phyloP scores from a whole-genome alignment of 2,113 vertebrate genomes.

The Alethe castanea region DNA sequence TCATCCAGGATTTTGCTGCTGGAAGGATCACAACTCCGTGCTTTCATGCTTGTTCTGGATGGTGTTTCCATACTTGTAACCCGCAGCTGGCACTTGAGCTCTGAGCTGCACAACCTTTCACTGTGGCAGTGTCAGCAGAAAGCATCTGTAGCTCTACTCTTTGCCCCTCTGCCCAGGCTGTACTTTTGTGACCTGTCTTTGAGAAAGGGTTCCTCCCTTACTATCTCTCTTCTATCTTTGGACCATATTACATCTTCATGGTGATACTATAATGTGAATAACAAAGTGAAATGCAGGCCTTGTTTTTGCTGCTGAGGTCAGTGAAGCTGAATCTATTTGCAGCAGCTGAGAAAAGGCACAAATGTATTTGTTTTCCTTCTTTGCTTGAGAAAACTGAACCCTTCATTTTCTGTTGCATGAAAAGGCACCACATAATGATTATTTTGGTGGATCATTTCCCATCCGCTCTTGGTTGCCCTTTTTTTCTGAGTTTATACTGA shows the following conservation, averaged over 20 bases:
- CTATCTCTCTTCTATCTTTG: background rate
- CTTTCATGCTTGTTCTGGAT: background rate
- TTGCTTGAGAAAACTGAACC: conserved; percentile 7
- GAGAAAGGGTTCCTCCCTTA: background rate
- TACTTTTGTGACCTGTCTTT: background rate
- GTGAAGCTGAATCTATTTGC: conserved; percentile 24
- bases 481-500: conserved; percentile 8
- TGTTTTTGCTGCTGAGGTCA: background rate
- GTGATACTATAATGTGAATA: background rate
- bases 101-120: background rate
- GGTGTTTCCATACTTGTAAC: background rate
- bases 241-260: background rate
- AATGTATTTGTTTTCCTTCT: conserved; percentile 25
- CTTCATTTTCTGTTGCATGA: conserved; percentile 31
- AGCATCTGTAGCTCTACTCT: background rate
- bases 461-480: background rate
- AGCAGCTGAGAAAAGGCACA: background rate
- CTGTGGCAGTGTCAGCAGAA: background rate
- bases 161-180: background rate
- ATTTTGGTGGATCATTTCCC: conserved; percentile 45
- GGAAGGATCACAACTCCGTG: background rate
- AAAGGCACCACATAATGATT: conserved; percentile 30
- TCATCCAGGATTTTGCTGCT: background rate
- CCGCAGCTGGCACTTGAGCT: background rate
- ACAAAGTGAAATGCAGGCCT: background rate